Evolutionary conservation across 2,797 vertebrate genomes (phyloP), one percentile per base, ranked within the genome.

Genomic region (Paguma larvata): DNA sequence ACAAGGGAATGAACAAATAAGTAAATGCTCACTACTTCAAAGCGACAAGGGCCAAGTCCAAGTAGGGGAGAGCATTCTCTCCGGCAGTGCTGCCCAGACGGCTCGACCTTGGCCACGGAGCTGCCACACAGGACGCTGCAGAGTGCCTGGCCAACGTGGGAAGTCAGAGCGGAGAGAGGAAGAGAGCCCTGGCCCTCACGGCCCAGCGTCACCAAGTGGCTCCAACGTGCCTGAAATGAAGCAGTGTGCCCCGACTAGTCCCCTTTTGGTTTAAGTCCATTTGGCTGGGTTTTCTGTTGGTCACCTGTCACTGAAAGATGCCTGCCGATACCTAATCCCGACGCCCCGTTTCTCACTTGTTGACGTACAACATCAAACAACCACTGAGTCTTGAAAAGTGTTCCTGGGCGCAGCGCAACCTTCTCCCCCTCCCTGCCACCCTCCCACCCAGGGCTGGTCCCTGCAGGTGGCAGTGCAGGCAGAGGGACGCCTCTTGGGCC

Each of bases 91-190:
- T 15, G 3, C 46, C n/a, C 44, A 8, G 11, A 9, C 59, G 30
- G 44, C 27, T 0, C 27, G 27, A 82, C 51, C 48, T 34, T 59
- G 30, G 32, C 16, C 63, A 12, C 34, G 83, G 38, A 2, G 5
- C 30, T 93, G 75, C 63, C 65, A 25, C 1, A 23, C 30, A 48
- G 51, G 46, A 14, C 12, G 27, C 7, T 15, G 67, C 19, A 15
- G 70, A 38, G 48, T 70, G 3, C 18, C 18, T 16, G 1, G 25
- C 48, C 27, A 6, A 34, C 1, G 0, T 1, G 1, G 34, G 6
- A 53, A 73, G 30, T 48, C n/a, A 1, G 44, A 44, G 2, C 51
- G 14, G 44, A 41, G 51, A 25, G 19, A 27, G 7, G n/a, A 56
- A 16, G 48, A 48, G 23, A 19, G 32, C 30, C 21, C 6, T n/a